These are phyloP conservation scores for Lasioglossum vierecki DNA, from an alignment of 2,888 invertebrate species.

Conservation along the genomic window DNA sequence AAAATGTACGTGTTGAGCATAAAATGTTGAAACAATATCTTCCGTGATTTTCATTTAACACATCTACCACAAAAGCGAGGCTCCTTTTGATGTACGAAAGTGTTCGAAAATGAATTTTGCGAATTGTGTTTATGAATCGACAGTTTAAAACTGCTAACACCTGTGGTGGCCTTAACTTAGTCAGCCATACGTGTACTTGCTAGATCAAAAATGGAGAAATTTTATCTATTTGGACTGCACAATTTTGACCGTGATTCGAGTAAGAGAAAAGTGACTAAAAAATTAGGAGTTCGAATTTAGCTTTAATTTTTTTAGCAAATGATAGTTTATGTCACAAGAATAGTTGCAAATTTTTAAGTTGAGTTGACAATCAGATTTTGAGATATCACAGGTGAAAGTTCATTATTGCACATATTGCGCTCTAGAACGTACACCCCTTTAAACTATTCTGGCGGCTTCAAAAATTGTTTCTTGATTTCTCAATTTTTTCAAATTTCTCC, in stretches of 20 bases:
- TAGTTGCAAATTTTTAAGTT: no score
- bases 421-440: no score
- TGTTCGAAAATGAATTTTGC: background rate
- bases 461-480: background rate
- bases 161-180: background rate
- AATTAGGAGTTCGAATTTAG: background rate
- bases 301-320: background rate
- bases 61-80: background rate
- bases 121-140: background rate
- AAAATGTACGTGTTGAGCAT: slow-evolving; percentile 49
- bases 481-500: background rate
- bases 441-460: background rate
- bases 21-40: slow-evolving; percentile 38
- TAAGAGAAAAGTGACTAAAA: background rate
- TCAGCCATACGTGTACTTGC: no score
- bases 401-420: no score
- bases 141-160: background rate
- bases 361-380: no score
- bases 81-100: background rate
- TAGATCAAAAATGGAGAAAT: no score
- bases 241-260: no score
- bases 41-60: slow-evolving; percentile 22
- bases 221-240: no score
- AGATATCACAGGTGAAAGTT: no score
- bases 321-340: background rate